Percentiles rank a stretch among this genome's conserved stretches.
Evolutionary conservation across 2,888 invertebrate genomes (phyloP).

Genomic region (Polylopha cassiicola): DNA sequence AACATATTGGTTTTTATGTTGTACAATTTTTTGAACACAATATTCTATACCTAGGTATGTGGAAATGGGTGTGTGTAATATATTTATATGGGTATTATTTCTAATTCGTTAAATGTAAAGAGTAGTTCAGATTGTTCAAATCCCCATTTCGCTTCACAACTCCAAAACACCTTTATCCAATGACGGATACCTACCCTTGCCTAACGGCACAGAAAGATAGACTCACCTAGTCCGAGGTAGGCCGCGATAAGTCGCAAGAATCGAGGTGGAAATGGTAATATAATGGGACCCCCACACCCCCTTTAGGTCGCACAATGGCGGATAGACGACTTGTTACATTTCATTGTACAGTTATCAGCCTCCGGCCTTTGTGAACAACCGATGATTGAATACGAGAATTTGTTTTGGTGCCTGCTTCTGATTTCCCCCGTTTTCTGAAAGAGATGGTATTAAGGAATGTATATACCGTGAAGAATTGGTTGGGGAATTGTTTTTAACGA

Average conservation of each 20-base stretch:
- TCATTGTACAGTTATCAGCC: slow-evolving; percentile 77
- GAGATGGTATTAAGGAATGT: slow-evolving; percentile 30
- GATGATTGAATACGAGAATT: slow-evolving; percentile 77
- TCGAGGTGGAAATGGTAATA: slow-evolving; percentile 78
- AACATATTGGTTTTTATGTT: no score
- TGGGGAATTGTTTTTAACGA: slow-evolving; percentile 32
- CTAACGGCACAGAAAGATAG: slow-evolving; percentile 75
- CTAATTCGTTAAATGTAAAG: background rate
- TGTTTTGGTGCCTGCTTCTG: slow-evolving; percentile 72
- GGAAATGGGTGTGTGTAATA: no score
- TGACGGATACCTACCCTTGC: slow-evolving; percentile 59
- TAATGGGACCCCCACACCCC: slow-evolving; percentile 53
- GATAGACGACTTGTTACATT: slow-evolving; percentile 77
- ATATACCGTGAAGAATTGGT: slow-evolving; percentile 10
- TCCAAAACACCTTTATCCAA: slow-evolving; percentile 43
- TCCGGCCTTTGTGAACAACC: slow-evolving; percentile 68
- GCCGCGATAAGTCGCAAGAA: slow-evolving; percentile 71
- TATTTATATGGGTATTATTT: no score
- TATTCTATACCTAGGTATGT: no score
- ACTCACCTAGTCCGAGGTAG: slow-evolving; percentile 72
- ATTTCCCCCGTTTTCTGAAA: slow-evolving; percentile 69
- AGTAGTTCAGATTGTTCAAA: slow-evolving; percentile 8
- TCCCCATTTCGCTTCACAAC: slow-evolving; percentile 28
- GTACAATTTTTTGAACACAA: no score
- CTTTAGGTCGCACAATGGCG: slow-evolving; percentile 58